A percentile compares a stretch with the other conserved stretches of the same genome.
Evolutionary conservation across 64 coral and sea anemone species (phyloP).

Genomic region (Montipora cactus): DNA sequence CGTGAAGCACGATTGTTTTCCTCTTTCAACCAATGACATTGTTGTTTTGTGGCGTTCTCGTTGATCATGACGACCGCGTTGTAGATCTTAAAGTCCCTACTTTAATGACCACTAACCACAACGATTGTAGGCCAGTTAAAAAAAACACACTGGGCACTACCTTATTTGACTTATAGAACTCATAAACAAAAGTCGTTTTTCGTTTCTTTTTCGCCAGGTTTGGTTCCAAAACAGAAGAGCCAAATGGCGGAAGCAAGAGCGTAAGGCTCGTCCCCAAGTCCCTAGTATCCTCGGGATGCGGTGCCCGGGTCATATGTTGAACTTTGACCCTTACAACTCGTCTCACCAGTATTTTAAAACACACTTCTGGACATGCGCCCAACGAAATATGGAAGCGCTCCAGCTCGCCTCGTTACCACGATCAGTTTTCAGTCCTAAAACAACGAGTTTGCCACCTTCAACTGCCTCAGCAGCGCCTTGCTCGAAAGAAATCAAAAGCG

Average conservation of each 20-base stretch:
- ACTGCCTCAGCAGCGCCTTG: constrained; percentile 9
- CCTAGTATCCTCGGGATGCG: constrained; percentile 80
- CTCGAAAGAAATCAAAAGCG: constrained; percentile 3
- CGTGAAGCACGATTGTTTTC: too few relatives aligned
- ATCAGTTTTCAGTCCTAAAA: constrained; percentile 30
- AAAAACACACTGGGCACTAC: too few relatives aligned
- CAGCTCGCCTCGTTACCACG: constrained; percentile 64
- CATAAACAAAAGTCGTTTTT: too few relatives aligned
- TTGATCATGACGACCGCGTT: too few relatives aligned
- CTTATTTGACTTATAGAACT: too few relatives aligned
- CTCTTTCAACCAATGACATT: too few relatives aligned
- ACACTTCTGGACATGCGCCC: constrained; percentile 93
- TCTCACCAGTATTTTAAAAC: constrained; percentile 88
- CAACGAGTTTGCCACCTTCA: constrained; percentile 6
- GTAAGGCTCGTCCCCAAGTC: constrained; percentile 78
- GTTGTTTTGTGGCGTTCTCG: too few relatives aligned
- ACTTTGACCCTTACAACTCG: constrained; percentile 64
- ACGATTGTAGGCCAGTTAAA: too few relatives aligned
- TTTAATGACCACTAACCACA: too few relatives aligned
- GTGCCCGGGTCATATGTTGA: constrained; percentile 78
- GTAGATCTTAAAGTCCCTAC: too few relatives aligned
- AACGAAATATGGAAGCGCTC: constrained; percentile 80
- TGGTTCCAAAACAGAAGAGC: constrained; percentile 97
- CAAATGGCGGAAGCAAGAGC: constrained; percentile 91
- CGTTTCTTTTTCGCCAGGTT: constrained; percentile 49